Base-by-base conservation (phyloP, 92 coral and sea anemone genomes). In the Siderastrea radians region DNA sequence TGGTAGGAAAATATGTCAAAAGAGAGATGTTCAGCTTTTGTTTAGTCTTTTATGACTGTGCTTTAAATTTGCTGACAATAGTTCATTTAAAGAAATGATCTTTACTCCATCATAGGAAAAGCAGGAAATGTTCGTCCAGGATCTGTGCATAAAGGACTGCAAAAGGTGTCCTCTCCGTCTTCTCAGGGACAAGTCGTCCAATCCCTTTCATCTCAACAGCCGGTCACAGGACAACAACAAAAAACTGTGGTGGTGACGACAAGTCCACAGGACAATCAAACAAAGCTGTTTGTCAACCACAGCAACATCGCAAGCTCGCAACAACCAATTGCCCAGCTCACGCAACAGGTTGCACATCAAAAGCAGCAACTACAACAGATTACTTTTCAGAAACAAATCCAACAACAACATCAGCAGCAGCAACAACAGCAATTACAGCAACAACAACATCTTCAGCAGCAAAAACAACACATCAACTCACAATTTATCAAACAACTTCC, bases 261-360 rank as follows among this genome's bases (percentile, higher is more conserved):
- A 53, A 94, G 94, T 85, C 96, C 95, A 43, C 96, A 95, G 75
- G 93, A 91, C 17, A 91, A 93, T 49, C 97, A 94, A 77, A 94
- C 93, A 19, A 94, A 93, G 75, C 74, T 90, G 80, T 94, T 94
- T 59, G 80, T 94, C 57, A 94, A 94, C 84, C 98, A 96, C 44
- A 96, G 85, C 65, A 94, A 93, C 82, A 82, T 94, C 16, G 78
- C 93, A 53, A 90, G 79, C 65, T 61, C 97, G 1, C 84, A 89
- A 48, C 97, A 90, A 79, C 98, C 98, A 10, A 95, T 95, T 74
- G 98, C 88, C 49, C 98, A 95, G 51, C 90, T 95, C 7, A 95
- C 86, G 73, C 98, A 95, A 81, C 98, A 95, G 84, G 98, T 95
- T 19, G 96, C 91, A 83, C 98, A 96, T 53, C 95, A 96, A 83